Evolutionary conservation across 1,140 invertebrate species (phyloP), one percentile per base, ranked within the genome.

Genomic region (fruit fly (Drosophila melanogaster)): DNA sequence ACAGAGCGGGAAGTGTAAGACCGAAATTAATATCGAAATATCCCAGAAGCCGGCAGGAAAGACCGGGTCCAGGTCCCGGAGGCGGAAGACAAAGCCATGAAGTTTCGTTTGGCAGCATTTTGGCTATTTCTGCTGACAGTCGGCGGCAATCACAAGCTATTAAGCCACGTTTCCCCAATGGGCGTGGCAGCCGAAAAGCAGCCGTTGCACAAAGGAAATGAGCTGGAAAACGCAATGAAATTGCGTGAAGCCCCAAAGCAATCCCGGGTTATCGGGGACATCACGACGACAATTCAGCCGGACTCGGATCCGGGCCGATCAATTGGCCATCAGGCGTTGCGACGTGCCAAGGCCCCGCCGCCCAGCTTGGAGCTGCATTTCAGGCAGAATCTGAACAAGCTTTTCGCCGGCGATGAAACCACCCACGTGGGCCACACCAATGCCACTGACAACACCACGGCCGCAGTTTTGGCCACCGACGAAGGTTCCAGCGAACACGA

Each of bases 121-220:
- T 90, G 90, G 85, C 71, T 91, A 64, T 79, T 91, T 84, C 64
- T 86, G 75, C 50, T 91, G 90, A 90, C 90, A 81, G 76, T 91
- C 84, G 75, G 84, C 51, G 76, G 73, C 72, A 66, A 73, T 67
- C 79, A 75, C 65, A 61, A 79, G 71, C 81, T 81, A 77, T 90
- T 91, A 77, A 66, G 72, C 76, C 57, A 53, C 71, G 70, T 80
- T 78, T 56, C 79, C 62, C 64, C 61, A 22, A 30, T 50, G 61
- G 70, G 49, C 65, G 46, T 74, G 19, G 65, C 67, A 41, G 24
- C 62, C 46, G 57, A 61, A 26, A 73, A 77, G 37, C 47, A 67
- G 62, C 47, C 30, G 30, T 8, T 53, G 40, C 64, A 47, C 44
- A 74, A 60, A 73, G 84, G 79, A 87, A 87, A 87, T 87, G 84